Conservation (phyloP, 2,113 vertebrate genomes). For the Daphoenositta chrysoptera region DNA sequence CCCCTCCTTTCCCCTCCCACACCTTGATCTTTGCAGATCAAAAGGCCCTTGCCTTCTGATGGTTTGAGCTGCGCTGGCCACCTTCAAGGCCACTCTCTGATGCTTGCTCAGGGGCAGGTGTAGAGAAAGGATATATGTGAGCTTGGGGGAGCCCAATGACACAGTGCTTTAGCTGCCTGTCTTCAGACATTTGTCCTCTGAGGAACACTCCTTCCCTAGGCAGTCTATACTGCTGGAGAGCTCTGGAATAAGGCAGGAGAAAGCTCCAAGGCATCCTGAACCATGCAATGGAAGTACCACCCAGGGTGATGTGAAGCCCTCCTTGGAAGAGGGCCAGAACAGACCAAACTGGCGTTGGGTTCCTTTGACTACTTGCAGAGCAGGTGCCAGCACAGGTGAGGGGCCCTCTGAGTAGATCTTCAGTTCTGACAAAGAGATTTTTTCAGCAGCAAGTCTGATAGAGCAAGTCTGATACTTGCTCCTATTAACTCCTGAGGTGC, state of each 20-base stretch:
- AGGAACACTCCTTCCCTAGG: not conserved
- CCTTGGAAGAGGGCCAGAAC: not conserved
- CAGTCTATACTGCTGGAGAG: not conserved
- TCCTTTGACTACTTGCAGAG: not conserved
- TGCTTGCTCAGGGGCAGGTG: not conserved
- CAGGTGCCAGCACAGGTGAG: not conserved
- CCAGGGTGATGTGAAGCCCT: not conserved
- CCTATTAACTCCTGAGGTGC: not conserved
- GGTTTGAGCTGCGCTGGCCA: not conserved
- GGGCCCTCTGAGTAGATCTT: not conserved
- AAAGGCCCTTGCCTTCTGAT: not conserved
- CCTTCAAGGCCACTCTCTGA: not conserved
- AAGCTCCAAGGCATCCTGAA: not conserved
- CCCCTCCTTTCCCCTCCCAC: not conserved
- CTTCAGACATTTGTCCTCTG: not conserved
- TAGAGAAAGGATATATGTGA: not conserved
- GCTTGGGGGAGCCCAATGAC: not conserved
- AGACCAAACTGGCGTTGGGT: not conserved
- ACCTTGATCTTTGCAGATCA: constrained; percentile 21
- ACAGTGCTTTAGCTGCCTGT: not conserved
- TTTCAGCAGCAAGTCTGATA: not conserved
- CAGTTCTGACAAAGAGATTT: not conserved
- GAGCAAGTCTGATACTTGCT: not conserved
- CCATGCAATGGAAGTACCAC: not conserved
- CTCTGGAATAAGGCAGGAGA: not conserved